Evolutionary conservation across 1,140 invertebrate genomes (phyloP), one percentile per base, ranked within the genome.

Genomic region (Polyergus mexicanus): DNA sequence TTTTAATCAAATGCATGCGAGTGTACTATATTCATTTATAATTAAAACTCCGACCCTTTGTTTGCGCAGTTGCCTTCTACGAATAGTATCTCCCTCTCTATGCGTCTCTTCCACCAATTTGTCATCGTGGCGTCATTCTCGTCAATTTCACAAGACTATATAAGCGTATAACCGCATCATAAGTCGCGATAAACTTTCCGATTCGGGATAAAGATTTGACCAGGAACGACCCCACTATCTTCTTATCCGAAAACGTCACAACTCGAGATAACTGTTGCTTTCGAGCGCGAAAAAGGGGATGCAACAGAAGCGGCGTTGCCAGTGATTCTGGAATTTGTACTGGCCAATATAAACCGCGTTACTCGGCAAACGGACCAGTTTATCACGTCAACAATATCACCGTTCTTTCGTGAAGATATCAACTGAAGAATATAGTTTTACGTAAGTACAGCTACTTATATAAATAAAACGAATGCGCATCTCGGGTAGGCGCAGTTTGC

Each of bases 151-250:
- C 32, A 16, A 6, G 51, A 19, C 66, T 81, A 71, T 81, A 81
- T 72, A 81, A 72, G 8, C 28, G 44, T 10, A 22, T 80, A 16
- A 83, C 13, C 54, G 38, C 51, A 4, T 69, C 38, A 32, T 5
- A 60, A 32, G n/a, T 22, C 54, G 10, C 10, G 69, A 76, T 88
- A 72, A 80, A 69, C 47, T 76, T 47, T 60, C 35, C 58, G 38
- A 38, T 76, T 51, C 56, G 56, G 75, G 51, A 19, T 85, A 72
- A 80, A 75, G 72, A 41, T 51, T 76, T 62, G 87, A 89, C 69
- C 87, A 76, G 69, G 47, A 80, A 88, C 77, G 87, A 88, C 88
- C 77, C 47, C n/a, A 13, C 4, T 60, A 83, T 72, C 38, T 74
- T 60, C 19, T 60, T 10, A 7, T 38, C 5, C 19, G 22, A 22